Evolutionary conservation across 2,797 vertebrate genomes (phyloP), one percentile per base, ranked within the genome.

Genomic region (Gila robusta): DNA sequence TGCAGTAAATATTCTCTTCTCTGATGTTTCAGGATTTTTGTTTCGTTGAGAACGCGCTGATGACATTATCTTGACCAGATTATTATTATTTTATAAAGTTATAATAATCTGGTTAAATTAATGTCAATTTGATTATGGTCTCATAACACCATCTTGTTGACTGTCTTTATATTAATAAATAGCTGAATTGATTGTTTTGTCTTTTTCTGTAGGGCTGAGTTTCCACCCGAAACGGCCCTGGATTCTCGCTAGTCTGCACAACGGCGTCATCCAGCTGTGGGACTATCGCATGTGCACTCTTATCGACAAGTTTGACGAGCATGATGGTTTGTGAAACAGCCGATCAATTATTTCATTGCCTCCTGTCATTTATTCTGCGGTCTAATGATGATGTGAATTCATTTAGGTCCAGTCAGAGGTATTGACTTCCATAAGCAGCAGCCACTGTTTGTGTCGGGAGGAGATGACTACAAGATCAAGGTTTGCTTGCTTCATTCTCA

Each of bases 371-470:
- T 35, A 77, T 78, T 47, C 44, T 21, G 21, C 14, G 7, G 7
- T n/a, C 59, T 86, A 26, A 82, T 81, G 9, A 32, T 72, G n/a
- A n/a, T 89, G 17, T 88, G 14, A 88, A 21, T 47, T 88, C 9
- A n/a, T 64, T 0, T 80, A 99, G 98, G 98, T 0, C 98, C 98
- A 0, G 98, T 99, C 11, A 93, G 98, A 92, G 98, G 98, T 0
- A 99, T 99, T 79, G 98, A 99, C 87, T 99, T 99, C 92, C 98
- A 99, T 90, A 99, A 99, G 79, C 98, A 99, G 94, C 98, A 99
- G 92, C 98, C 98, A 8, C 94, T 99, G 6, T 99, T 99, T 89
- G 98, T 99, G 0, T 99, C 98, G 1, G 98, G 98, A 88, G 98
- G 98, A 2, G 98, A 99, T 62, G 98, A 99, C 88, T 99, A 99